phyloP scores from a whole-genome alignment of 2,113 vertebrate genomes.

The Pollachius pollachius region DNA sequence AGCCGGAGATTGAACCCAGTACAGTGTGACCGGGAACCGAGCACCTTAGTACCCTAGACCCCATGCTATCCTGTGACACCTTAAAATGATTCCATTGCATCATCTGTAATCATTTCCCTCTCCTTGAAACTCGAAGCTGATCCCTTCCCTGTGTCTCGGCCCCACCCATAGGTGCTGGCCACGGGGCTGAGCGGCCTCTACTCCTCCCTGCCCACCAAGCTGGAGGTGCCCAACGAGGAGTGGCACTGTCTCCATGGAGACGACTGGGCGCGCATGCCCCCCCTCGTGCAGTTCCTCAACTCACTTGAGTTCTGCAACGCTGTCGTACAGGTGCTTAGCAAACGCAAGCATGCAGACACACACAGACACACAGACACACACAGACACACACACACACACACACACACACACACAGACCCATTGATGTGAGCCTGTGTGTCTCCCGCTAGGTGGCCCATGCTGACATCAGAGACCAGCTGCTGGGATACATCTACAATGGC shows the following conservation, averaged over 20 bases:
- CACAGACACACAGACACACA: too few species aligned
- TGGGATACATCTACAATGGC: slow-evolving; percentile 95
- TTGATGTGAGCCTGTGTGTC: not conserved
- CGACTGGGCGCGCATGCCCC: slow-evolving; percentile 87
- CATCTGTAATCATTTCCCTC: not conserved
- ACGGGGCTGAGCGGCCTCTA: slow-evolving; percentile 96
- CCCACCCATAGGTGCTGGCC: slow-evolving; percentile 82
- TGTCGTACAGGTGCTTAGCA: slow-evolving; percentile 86
- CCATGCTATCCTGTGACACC: not conserved
- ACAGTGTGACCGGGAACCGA: too few species aligned
- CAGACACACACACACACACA: too few species aligned
- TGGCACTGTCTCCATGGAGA: slow-evolving; percentile 92
- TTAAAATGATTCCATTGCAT: not conserved
- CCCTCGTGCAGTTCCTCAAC: slow-evolving; percentile 95
- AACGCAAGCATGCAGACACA: not conserved
- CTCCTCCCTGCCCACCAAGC: slow-evolving; percentile 90
- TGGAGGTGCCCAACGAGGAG: slow-evolving; percentile 87
- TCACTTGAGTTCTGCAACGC: slow-evolving; percentile 97
- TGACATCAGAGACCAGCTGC: slow-evolving; percentile 88
- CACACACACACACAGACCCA: not conserved
- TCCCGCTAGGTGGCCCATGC: slow-evolving; percentile 85
- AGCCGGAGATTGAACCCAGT: too few species aligned
- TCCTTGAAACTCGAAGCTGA: not conserved
- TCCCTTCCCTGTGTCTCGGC: not conserved
- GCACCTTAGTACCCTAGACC: too few species aligned